phyloP scores from a whole-genome alignment of 2,888 invertebrate genomes.

The Epistrophella euchroma region DNA sequence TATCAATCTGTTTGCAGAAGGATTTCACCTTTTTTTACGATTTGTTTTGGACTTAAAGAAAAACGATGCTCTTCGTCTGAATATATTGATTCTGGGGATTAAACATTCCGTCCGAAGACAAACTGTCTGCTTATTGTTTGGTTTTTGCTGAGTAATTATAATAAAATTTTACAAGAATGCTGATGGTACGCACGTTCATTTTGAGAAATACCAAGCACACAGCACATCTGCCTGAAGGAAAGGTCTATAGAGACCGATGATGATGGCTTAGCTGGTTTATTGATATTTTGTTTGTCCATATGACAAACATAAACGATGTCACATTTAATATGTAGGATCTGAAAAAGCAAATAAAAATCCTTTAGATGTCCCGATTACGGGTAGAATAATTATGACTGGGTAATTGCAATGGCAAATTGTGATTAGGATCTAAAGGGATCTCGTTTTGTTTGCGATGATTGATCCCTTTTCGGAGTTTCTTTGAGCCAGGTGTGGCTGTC shows the following conservation, averaged over 20 bases:
- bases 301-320: constrained; percentile 19
- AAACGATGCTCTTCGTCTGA: constrained; percentile 30
- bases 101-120: background rate
- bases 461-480: constrained; percentile 52
- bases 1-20: constrained; percentile 73
- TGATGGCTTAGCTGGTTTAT: constrained; percentile 3
- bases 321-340: background rate
- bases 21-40: constrained; percentile 49
- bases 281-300: constrained; percentile 36
- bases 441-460: constrained; percentile 63
- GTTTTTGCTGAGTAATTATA: constrained; percentile 17
- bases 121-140: constrained; percentile 22
- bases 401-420: constrained; percentile 71
- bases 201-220: constrained; percentile 8
- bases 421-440: constrained; percentile 60
- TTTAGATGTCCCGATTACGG: constrained; percentile 40
- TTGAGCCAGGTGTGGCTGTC: constrained; percentile 51
- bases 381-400: constrained; percentile 41
- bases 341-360: constrained; percentile 19
- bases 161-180: constrained; percentile 9
- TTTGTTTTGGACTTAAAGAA: constrained; percentile 2
- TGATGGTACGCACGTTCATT: background rate
- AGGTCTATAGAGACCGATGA: background rate
- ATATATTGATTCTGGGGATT: constrained; percentile 36
- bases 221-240: constrained; percentile 13